phyloP scores from a whole-genome alignment of 2,797 vertebrate species.

The Propithecus deckenii region DNA sequence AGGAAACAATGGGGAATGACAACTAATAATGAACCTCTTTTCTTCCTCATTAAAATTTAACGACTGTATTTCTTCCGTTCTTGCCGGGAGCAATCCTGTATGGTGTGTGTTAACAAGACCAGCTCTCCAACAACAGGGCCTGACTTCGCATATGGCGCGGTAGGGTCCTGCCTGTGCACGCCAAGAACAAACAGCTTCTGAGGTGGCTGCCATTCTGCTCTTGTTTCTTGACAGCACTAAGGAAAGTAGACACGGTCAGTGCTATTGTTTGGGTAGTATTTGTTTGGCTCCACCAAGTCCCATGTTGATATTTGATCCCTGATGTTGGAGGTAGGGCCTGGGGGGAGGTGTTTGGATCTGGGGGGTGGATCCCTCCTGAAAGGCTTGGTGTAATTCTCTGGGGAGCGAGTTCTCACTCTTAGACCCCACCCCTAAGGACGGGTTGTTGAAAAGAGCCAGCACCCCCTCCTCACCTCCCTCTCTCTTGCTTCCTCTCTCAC shows the following conservation, averaged over 20 bases:
- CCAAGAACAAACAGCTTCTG: neutral
- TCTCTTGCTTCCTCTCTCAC: neutral
- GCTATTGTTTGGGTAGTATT: neutral
- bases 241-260: neutral
- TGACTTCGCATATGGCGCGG: neutral
- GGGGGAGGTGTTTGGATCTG: neutral
- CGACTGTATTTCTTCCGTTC: slow-evolving; percentile 77
- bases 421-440: neutral
- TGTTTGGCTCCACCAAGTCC: neutral
- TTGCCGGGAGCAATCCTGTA: slow-evolving; percentile 63
- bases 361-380: neutral
- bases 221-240: neutral
- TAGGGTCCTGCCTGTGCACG: neutral
- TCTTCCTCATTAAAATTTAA: slow-evolving; percentile 81
- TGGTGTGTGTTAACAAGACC: slow-evolving; percentile 50
- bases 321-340: neutral
- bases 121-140: neutral
- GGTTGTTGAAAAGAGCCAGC: too few species aligned
- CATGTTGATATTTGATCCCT: neutral
- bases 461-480: neutral
- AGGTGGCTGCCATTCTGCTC: neutral
- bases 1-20: slow-evolving; percentile 83
- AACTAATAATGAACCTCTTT: slow-evolving; percentile 84
- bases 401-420: neutral
- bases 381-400: neutral